Evolutionary conservation across 2,888 invertebrate genomes (phyloP), one percentile per base, ranked within the genome.

Genomic region (Desoria tigrina): DNA sequence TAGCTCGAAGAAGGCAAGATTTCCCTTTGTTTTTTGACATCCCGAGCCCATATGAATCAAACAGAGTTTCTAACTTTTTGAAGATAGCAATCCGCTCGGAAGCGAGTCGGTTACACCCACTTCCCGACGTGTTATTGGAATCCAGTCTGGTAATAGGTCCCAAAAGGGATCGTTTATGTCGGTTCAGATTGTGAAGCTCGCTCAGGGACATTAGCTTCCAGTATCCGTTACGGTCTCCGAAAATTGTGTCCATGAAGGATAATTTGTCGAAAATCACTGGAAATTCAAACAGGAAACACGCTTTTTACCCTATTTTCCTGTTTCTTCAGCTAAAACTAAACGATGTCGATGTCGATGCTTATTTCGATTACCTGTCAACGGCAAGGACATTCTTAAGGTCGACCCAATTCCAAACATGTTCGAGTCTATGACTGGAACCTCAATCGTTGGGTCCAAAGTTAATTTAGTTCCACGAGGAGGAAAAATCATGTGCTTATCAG

Each of bases 1-100:
- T 63, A 4, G 71, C 65, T 42, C 75, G 57, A 3, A 75, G 57
- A 4, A 75, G 58, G 50, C 75, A 75, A 21, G 51, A 26, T 24
- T 68, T 59, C 6, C 45, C 45, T 18, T 45, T 45, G 9, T 9
- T 45, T 16, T 4, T 16, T 6, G 6, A 6, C 45, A 45, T 18
- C 16, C 45, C 45, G 9, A 45, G 6, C n/a, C n/a, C 16, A 16
- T 45, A 45, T 54, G 57, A 32, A 42, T 37, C 42, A 2, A 61
- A 23, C 24, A 71, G 39, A 23, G 50, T 54, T 39, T 75, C 73
- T 42, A 75, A 32, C 50, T 67, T 69, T 37, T 71, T 66, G 11
- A 75, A 42, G 4, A 75, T 54, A 2, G 21, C 26, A 9, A 42
- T 7, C 28, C 45, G 6, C 21, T 45, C 45, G 4, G 21, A 51